Evolutionary conservation across 2,888 invertebrate genomes (phyloP).

Genomic region (Merodon equestris): DNA sequence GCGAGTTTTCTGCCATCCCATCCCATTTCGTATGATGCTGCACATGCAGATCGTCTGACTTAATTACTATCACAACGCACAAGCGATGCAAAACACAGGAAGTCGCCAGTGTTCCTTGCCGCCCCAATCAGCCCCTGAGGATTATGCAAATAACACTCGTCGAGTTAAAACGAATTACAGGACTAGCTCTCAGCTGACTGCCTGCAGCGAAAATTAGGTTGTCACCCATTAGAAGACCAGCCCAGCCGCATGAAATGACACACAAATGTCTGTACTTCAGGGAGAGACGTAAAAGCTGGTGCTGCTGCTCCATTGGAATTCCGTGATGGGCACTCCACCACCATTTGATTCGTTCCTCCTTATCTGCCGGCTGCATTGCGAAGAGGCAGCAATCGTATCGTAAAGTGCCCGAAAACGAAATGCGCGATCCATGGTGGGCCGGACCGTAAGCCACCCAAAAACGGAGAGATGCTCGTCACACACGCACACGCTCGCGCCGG

Average conservation of each 20-base stretch:
- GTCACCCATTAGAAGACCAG: constrained; percentile 61
- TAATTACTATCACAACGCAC: constrained; percentile 43
- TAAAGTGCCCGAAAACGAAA: constrained; percentile 37
- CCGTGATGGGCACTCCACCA: constrained; percentile 5
- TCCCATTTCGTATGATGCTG: constrained; percentile 7
- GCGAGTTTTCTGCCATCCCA: too few species aligned
- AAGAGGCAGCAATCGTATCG: constrained; percentile 10
- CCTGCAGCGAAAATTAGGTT: constrained; percentile 58
- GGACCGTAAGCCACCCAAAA: constrained; percentile 55
- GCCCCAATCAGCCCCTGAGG: constrained; percentile 11
- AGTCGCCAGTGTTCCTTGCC: constrained; percentile 26
- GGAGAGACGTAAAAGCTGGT: constrained; percentile 38
- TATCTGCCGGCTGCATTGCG: constrained; percentile 1
- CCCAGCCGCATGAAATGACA: constrained; percentile 41
- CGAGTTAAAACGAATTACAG: constrained; percentile 35
- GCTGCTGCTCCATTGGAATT: too few species aligned
- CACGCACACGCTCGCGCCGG: constrained; percentile 43
- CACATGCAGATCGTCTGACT: constrained; percentile 20
- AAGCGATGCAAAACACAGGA: constrained; percentile 63
- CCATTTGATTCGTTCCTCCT: constrained; percentile 55
- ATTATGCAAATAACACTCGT: constrained; percentile 65
- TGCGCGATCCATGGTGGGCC: constrained; percentile 46
- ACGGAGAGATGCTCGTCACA: constrained; percentile 44
- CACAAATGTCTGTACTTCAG: constrained; percentile 29
- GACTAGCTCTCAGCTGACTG: neutral